Base-by-base conservation (phyloP, 2,113 vertebrate genomes). In the Aramus guarauna region DNA sequence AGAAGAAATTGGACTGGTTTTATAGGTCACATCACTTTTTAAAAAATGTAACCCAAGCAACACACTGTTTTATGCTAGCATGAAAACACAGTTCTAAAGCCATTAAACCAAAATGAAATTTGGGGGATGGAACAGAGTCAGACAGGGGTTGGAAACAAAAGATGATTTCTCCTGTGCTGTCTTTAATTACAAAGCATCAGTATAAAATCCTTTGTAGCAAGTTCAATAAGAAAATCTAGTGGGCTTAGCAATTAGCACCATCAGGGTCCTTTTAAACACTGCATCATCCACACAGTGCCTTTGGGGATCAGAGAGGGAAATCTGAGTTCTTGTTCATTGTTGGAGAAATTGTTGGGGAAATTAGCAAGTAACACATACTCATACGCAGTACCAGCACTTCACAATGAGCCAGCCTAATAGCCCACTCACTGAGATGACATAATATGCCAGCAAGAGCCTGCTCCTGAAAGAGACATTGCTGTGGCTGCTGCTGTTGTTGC, bases 11-110 rank as follows among this genome's bases (percentile, higher is more conserved):
- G 58, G 69, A 91, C 56, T 4, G 9, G 48, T 89, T 94, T 94
- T 92, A 67, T 92, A 97, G 88, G 89, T 91, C 94, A 91, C 45
- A 85, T 85, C 62, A 24, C 32, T 91, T 85, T 58, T 80, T 59
- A 0, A 43, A 68, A 69, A 92, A 53, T 58, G 45, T 78, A 91
- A 89, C 68, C 64, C 52, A 41, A 89, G 62, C 52, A 95, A 56
- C 60, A 60, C 7, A 43, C 34, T 74, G 56, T 26, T 95, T 75
- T 78, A 60, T 73, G 58, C 53, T 73, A 77, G 59, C 41, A 30
- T 55, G 58, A 84, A 91, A 96, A 88, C 68, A 69, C 39, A 87
- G 26, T 60, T 92, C 80, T 95, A 53, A 95, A 79, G n/a, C n/a
- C 45, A 55, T 89, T 95, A 91, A 91, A 87, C 45, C 23, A 76